Base-by-base conservation (phyloP, 2,888 invertebrate species). In the Nomada flava region DNA sequence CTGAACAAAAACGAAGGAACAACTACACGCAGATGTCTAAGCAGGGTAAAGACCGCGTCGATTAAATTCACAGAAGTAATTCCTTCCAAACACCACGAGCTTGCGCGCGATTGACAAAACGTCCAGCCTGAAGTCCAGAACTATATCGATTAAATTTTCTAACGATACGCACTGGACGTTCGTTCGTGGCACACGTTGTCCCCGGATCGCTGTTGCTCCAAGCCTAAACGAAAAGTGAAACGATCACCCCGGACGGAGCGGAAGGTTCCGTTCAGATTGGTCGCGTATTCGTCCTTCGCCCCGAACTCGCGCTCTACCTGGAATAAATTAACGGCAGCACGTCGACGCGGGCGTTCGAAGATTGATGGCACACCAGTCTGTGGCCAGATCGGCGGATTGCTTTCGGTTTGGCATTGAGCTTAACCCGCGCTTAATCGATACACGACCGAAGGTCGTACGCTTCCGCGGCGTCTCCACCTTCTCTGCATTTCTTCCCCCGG, bases 371-470 rank as follows among this genome's bases (percentile, higher is more conserved):
- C 69, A n/a, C 52, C 70, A 67, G 53, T 10, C 44, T 47, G 63
- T 47, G 70, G 59, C 26, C 55, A 63, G 71, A 87, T 85, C 77
- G 82, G 71, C 63, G 71, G 67, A 77, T 84, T 64, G 75, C 73
- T 82, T 71, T 81, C 67, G 81, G 67, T 59, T 73, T 80, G 88
- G 74, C 88, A 88, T 88, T 88, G 88, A 88, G 88, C 82, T 88
- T 74, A 83, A 76, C 65, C 71, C 52, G 79, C 65, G 81, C 84
- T 85, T 82, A 88, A 88, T 88, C 88, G 89, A 88, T 88, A 84
- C 67, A 7, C 47, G 42, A 26, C 63, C 80, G 88, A 88, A 88
- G 88, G 88, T 86, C 88, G 88, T 88, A 88, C 87, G 84, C 76
- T 77, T 69, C 67, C 62, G 86, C 67, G 84, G 82, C 86, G 85